Percentiles rank a stretch among this genome's conserved stretches.
Conservation (phyloP, 2,888 invertebrate species). For the Pegoplata infirma region DNA sequence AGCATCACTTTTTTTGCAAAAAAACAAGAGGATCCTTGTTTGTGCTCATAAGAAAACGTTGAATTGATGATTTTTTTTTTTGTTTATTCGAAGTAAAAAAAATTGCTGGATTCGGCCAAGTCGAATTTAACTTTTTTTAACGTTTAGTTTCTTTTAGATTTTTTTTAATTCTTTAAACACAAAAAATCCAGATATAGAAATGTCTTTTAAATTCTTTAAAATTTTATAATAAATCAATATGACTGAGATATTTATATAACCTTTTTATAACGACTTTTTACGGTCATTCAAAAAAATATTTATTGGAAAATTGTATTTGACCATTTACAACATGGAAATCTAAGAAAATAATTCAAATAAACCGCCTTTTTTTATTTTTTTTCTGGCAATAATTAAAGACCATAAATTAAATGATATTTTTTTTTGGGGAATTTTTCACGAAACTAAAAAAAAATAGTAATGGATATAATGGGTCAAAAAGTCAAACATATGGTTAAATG, state of each 20-base stretch:
- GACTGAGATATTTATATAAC: not conserved
- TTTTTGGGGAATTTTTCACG: conserved; percentile 1
- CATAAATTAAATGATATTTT: conserved; percentile 55
- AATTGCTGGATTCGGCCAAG: too few relatives aligned
- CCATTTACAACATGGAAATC: not conserved
- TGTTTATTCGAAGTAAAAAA: too few relatives aligned
- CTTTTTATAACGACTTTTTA: not conserved
- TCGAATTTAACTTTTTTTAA: too few relatives aligned
- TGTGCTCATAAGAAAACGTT: too few relatives aligned
- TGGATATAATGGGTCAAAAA: conserved; percentile 59
- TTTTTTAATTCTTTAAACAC: not conserved
- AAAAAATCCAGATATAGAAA: too few relatives aligned
- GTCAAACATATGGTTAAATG: conserved; percentile 61
- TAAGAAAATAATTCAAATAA: conserved; percentile 25
- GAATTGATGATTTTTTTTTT: too few relatives aligned
- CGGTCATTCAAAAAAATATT: not conserved
- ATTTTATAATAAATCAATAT: not conserved
- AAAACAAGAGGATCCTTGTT: too few relatives aligned
- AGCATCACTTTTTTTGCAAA: too few relatives aligned
- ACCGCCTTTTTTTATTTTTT: conserved; percentile 55
- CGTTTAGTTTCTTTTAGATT: too few relatives aligned
- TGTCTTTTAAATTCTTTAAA: too few relatives aligned
- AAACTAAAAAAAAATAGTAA: conserved; percentile 33
- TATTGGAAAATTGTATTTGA: conserved; percentile 9
- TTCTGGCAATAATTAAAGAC: conserved; percentile 59